Percentiles rank a stretch among this genome's conserved stretches.
Conservation (phyloP, 2,113 vertebrate species). For the Phalacrocorax carbo region DNA sequence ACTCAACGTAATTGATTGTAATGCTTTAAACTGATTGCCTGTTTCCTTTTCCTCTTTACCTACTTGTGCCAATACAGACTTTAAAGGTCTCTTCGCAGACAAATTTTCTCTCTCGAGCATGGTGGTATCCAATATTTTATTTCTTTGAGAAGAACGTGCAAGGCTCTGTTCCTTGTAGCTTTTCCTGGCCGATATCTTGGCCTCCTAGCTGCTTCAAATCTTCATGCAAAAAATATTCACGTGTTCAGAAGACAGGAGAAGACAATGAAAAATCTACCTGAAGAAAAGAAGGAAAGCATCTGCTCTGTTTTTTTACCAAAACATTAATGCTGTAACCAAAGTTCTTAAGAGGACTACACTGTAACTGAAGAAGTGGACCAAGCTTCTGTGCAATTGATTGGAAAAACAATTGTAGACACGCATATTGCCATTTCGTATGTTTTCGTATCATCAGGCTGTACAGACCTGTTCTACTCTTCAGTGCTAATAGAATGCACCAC, state of each 20-base stretch:
- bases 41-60: not conserved
- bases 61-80: constrained; percentile 70
- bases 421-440: constrained; percentile 2
- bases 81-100: constrained; percentile 89
- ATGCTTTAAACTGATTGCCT: not conserved
- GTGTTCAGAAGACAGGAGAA: constrained; percentile 87
- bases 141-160: constrained; percentile 97
- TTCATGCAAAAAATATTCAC: constrained; percentile 93
- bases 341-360: constrained; percentile 65
- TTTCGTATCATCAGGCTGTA: constrained; percentile 51
- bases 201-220: constrained; percentile 94
- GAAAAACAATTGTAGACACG: constrained; percentile 33
- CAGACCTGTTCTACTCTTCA: constrained; percentile 49
- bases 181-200: constrained; percentile 92
- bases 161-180: constrained; percentile 89
- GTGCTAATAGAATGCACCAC: constrained; percentile 1
- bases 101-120: constrained; percentile 93
- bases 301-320: constrained; percentile 46
- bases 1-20: not conserved
- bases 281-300: constrained; percentile 20
- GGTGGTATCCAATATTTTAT: constrained; percentile 97
- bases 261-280: constrained; percentile 82
- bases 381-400: constrained; percentile 63
- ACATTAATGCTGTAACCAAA: constrained; percentile 74
- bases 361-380: constrained; percentile 72